Percentiles rank a stretch among this genome's conserved stretches.
phyloP scores from a whole-genome alignment of 2,113 vertebrate species.

The Salvelinus namaycush region DNA sequence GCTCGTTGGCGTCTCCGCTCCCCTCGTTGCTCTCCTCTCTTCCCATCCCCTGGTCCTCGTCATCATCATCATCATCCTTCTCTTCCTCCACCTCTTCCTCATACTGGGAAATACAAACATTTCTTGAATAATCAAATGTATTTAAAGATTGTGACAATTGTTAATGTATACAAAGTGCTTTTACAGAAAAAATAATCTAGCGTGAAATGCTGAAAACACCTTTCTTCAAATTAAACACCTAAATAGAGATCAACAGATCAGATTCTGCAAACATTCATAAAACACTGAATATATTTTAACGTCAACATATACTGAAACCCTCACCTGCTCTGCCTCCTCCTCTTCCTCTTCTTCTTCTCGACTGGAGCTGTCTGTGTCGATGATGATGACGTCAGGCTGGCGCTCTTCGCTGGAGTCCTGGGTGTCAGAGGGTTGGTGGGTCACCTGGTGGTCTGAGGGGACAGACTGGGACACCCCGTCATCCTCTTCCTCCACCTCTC shows the following conservation, averaged over 20 bases:
- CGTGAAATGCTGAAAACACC: neutral
- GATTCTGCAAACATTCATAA: too few relatives aligned
- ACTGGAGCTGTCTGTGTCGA: conserved; percentile 91
- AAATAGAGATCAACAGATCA: too few relatives aligned
- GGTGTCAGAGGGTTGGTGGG: conserved; percentile 61
- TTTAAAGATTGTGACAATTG: too few relatives aligned
- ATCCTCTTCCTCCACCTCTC: conserved; percentile 60
- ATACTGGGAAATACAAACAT: conserved; percentile 35
- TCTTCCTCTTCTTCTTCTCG: conserved; percentile 83
- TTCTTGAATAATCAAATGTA: too few relatives aligned
- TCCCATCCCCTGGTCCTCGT: conserved; percentile 78
- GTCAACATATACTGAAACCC: neutral
- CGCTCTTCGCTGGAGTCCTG: conserved; percentile 74
- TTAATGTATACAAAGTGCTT: neutral
- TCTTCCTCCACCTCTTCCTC: conserved; percentile 80
- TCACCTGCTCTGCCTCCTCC: conserved; percentile 71
- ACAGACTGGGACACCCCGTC: conserved; percentile 81
- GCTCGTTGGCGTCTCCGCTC: conserved; percentile 72
- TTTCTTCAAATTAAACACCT: too few relatives aligned
- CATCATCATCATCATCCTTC: conserved; percentile 40
- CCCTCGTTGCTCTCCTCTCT: conserved; percentile 90
- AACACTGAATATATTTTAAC: too few relatives aligned
- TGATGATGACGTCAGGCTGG: conserved; percentile 86
- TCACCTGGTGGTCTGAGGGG: conserved; percentile 77
- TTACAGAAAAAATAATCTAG: neutral